phyloP scores from a whole-genome alignment of 2,888 invertebrate species.

The Lordiphosa fenestrarum region DNA sequence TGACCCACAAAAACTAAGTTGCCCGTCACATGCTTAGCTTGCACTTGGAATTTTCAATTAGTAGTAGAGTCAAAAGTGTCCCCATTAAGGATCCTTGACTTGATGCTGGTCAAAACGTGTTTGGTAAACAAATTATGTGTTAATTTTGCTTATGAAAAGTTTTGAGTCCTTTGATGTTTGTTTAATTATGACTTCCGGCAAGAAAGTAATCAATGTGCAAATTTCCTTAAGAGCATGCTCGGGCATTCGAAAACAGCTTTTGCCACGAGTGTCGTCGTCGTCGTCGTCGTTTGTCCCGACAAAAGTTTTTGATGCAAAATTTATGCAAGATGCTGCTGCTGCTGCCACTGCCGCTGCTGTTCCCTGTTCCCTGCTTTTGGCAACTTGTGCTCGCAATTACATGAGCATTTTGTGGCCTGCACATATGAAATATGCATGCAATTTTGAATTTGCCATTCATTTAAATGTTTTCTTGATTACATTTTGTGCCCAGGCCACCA shows the following conservation, averaged over 20 bases:
- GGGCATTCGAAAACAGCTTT: slow-evolving; percentile 29
- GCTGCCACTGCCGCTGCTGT: slow-evolving; percentile 10
- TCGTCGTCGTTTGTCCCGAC: slow-evolving; percentile 9
- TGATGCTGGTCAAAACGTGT: slow-evolving; percentile 60
- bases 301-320: slow-evolving; percentile 39
- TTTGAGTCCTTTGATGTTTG: slow-evolving; percentile 55
- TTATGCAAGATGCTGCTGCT: slow-evolving; percentile 48
- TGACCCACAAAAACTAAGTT: no score
- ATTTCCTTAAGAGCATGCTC: slow-evolving; percentile 38
- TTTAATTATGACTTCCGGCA: slow-evolving; percentile 70
- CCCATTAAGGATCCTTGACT: slow-evolving; percentile 12
- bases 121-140: slow-evolving; percentile 70
- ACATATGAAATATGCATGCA: slow-evolving; percentile 72
- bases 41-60: slow-evolving; percentile 72
- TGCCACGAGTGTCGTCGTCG: slow-evolving; percentile 22
- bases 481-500: slow-evolving; percentile 41
- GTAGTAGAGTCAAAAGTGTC: slow-evolving; percentile 46
- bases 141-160: slow-evolving; percentile 57
- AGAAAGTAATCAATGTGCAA: slow-evolving; percentile 67
- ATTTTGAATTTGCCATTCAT: slow-evolving; percentile 71
- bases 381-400: slow-evolving; percentile 59
- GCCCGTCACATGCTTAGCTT: slow-evolving; percentile 32
- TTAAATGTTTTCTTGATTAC: slow-evolving; percentile 72
- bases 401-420: slow-evolving; percentile 68
- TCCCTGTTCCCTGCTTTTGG: slow-evolving; percentile 22